These are phyloP conservation scores for Chamaea fasciata DNA, from an alignment of 2,113 vertebrate species.

Conservation along the genomic window DNA sequence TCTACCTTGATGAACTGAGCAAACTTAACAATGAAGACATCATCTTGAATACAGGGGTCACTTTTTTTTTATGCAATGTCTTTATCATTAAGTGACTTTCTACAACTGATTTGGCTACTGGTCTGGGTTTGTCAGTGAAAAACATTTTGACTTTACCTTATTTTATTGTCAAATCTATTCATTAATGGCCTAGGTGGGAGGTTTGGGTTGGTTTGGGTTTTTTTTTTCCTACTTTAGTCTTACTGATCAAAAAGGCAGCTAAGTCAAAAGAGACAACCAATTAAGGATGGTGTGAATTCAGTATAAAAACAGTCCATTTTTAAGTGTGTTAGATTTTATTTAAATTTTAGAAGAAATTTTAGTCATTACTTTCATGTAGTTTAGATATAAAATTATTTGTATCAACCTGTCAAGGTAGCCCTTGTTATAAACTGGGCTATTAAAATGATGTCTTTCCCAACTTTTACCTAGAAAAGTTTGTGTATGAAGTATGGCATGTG, in stretches of 20 bases:
- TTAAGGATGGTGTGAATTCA: neutral
- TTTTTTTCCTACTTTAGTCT: neutral
- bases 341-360: neutral
- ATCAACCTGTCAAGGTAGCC: neutral
- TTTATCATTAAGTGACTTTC: neutral
- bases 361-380: neutral
- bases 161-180: neutral
- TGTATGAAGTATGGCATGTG: neutral
- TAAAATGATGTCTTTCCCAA: neutral
- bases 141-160: neutral
- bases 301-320: neutral
- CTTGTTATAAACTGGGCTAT: neutral
- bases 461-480: neutral
- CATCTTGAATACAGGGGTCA: neutral
- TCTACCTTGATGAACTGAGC: neutral
- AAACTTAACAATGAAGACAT: neutral
- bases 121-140: neutral
- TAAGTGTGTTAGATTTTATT: neutral
- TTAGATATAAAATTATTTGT: neutral
- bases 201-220: rapidly evolving
- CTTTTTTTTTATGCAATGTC: neutral
- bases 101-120: neutral
- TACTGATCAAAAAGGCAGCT: neutral
- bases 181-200: neutral
- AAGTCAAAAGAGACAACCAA: neutral